Base-by-base conservation (phyloP, 30 jellyfish, hydroid and myxozoan genomes). In the Morbakka virulenta region DNA sequence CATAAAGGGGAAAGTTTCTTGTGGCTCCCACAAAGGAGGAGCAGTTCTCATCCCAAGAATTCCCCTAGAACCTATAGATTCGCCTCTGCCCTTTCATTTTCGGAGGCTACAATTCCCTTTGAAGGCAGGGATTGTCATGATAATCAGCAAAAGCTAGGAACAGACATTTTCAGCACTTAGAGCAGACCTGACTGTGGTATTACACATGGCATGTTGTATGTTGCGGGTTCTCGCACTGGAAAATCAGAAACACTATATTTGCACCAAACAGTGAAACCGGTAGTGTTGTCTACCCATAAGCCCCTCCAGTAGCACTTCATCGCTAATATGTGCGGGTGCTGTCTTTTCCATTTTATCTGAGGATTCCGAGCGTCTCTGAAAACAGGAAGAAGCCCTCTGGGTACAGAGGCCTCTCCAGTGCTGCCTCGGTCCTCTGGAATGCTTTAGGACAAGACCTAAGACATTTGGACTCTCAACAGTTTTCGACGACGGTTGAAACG, bases 201-300 rank as follows among this genome's bases (percentile, higher is more conserved):
- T 34, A 20, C 83, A 6, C 83, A 50, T 23, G 62, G 84, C 25
- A 80, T 48, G 82, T 61, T 72, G n/a, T 72, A 72, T 61, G 84
- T 72, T 33, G 83, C 82, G 4, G 30, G 47, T 3, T 72, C 84
- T 2, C 6, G 83, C 29, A 27, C 64, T n/a, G 81, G 84, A 50
- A 24, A 6, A 20, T 12, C 64, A 49, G 4, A 22, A 12, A 65
- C 26, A 11, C 80, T 22, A 20, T 52, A 17, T 17, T 52, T 2
- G 69, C 69, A 52, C 13, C 2, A 52, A 52, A 52, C 69, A 52
- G 26, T 17, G 31, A 52, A 52, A 17, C 69, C 21, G 31, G 69
- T 6, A 52, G 26, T 17, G 20, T 52, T 52, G 69, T 52, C 2
- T 52, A 52, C 20, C 26, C 69, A 52, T 28, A 17, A 52, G 69